Evolutionary conservation across 2,113 vertebrate species (phyloP).

Genomic region (Eulacestoma nigropectus): DNA sequence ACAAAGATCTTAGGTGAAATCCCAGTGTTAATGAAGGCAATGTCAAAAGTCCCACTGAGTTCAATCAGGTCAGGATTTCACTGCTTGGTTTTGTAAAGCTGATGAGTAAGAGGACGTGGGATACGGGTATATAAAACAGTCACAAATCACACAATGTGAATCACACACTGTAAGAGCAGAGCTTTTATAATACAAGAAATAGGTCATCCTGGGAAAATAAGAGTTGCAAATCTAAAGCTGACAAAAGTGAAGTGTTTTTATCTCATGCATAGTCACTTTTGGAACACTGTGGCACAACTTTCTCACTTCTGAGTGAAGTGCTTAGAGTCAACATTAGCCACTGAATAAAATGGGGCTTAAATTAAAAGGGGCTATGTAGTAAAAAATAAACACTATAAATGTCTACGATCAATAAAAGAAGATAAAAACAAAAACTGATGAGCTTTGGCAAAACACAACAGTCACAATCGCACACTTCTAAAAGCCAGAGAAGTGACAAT

Average conservation of each 20-base stretch:
- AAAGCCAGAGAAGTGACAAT: neutral
- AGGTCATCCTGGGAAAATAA: neutral
- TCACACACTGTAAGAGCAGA: neutral
- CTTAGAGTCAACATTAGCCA: neutral
- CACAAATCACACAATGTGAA: neutral
- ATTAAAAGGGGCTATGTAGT: neutral
- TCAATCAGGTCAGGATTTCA: constrained; percentile 4
- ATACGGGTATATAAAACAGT: neutral
- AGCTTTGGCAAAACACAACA: neutral
- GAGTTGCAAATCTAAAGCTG: neutral
- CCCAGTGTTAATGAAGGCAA: neutral
- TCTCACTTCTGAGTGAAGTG: neutral
- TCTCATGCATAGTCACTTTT: neutral
- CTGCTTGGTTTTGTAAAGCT: neutral
- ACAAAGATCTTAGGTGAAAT: neutral
- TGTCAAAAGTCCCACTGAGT: neutral
- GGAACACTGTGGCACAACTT: neutral
- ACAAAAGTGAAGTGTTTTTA: neutral
- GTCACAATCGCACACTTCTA: neutral
- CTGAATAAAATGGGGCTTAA: neutral
- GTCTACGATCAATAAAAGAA: neutral
- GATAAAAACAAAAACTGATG: neutral
- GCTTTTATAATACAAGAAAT: neutral
- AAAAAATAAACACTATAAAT: neutral
- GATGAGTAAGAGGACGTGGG: neutral